Conservation (phyloP, 2,797 vertebrate genomes). For the Falco peregrinus region DNA sequence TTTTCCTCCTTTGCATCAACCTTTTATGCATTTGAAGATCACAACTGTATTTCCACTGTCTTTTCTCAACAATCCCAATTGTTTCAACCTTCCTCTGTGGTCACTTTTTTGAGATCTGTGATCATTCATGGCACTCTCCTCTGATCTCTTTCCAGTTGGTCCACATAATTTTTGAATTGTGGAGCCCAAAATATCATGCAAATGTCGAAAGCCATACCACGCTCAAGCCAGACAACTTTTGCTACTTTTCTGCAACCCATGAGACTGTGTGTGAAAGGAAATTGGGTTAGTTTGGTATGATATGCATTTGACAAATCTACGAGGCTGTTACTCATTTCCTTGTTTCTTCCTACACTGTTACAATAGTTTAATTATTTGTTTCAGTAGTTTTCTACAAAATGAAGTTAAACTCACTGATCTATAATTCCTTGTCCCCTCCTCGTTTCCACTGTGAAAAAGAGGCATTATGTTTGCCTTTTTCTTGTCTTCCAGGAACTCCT, state of each 20-base stretch:
- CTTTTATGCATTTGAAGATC: neutral
- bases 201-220: neutral
- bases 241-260: neutral
- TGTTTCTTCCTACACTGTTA: neutral
- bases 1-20: neutral
- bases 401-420: constrained; percentile 24
- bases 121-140: neutral
- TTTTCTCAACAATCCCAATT: neutral
- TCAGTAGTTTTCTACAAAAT: neutral
- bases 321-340: neutral
- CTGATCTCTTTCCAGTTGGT: neutral
- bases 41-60: neutral
- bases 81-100: neutral
- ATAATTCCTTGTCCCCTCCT: neutral
- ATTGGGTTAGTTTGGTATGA: neutral
- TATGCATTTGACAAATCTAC: neutral
- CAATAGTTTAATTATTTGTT: neutral
- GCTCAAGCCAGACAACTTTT: neutral
- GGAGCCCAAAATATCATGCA: neutral
- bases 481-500: neutral
- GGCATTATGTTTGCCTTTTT: neutral
- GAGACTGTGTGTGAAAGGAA: neutral
- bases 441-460: neutral
- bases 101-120: neutral
- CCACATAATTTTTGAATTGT: neutral